phyloP scores from a whole-genome alignment of 1,140 invertebrate species.

The Dufourea novaeangliae region DNA sequence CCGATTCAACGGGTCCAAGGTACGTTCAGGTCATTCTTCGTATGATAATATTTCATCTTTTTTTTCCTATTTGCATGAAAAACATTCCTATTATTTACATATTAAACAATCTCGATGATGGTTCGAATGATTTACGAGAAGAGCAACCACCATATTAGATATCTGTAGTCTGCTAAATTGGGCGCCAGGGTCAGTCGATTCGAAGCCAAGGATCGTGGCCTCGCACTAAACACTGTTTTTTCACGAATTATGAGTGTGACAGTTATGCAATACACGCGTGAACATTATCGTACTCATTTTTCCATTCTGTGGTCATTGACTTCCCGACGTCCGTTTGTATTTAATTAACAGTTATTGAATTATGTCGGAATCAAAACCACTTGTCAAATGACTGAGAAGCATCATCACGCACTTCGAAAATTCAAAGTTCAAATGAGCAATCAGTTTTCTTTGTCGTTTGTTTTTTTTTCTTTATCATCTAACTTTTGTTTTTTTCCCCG shows the following conservation, averaged over 20 bases:
- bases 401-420: neutral
- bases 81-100: neutral
- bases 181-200: slow-evolving; percentile 77
- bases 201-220: slow-evolving; percentile 67
- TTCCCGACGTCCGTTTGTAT: slow-evolving; percentile 9
- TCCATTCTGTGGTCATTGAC: slow-evolving; percentile 11
- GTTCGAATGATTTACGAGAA: slow-evolving; percentile 28
- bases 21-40: slow-evolving; percentile 73
- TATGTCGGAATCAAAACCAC: neutral
- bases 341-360: slow-evolving; percentile 55
- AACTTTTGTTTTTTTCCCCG: no score
- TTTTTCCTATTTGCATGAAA: neutral
- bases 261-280: slow-evolving; percentile 50
- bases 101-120: neutral
- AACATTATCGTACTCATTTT: neutral
- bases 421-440: slow-evolving; percentile 14
- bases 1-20: slow-evolving; percentile 85
- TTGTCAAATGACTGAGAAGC: slow-evolving; percentile 29
- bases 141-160: slow-evolving; percentile 74
- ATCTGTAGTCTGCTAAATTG: slow-evolving; percentile 80
- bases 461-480: no score
- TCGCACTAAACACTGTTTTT: slow-evolving; percentile 38
- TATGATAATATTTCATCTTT: neutral
- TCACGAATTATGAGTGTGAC: slow-evolving; percentile 36
- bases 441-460: neutral